Base-by-base conservation (phyloP, 2,113 vertebrate species). In the Ceyx melanurus region DNA sequence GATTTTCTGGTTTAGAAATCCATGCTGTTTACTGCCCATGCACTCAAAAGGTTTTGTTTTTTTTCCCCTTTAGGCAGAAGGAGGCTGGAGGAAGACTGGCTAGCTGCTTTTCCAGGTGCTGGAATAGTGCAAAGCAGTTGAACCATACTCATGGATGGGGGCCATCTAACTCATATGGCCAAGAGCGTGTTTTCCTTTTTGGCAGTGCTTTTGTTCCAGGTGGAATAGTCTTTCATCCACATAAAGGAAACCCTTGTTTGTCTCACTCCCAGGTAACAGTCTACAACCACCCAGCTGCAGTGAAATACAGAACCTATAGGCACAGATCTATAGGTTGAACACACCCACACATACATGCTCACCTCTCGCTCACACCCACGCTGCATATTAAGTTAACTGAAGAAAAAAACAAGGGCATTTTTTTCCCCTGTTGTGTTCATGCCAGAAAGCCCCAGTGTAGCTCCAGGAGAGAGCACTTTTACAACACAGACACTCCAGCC, bases 81-180 rank as follows among this genome's bases (percentile, higher is more conserved):
- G 54, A 91, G 73, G 20, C 33, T 92, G 1, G 2, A 93, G 46
- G 62, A 89, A 93, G 64, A 79, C 40, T 60, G 56, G 42, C n/a
- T 92, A 89, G 87, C 82, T 93, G 91, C 92, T 93, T 94, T 95
- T 96, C 95, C 94, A 96, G 92, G 95, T 96, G 91, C 71, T 93
- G 92, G 96, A 95, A 94, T 19, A 82, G 89, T 67, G 79, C 76
- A 90, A n/a, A 96, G 88, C 53, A 74, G 35, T 72, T 90, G 89
- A 96, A 94, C 89, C 87, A 29, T 89, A 28, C 23, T 62, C 67
- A 31, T 89, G 94, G 95, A 95, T 73, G 37, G 79, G 28, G 86
- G 89, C 92, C 95, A 96, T 94, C 85, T 20, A 60, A 54, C 57
- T 92, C 88, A 15, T 50, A 61, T 1, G 53, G 87, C 92, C 91